phyloP scores from a whole-genome alignment of 2,888 invertebrate genomes.

The Apotomis capreana region DNA sequence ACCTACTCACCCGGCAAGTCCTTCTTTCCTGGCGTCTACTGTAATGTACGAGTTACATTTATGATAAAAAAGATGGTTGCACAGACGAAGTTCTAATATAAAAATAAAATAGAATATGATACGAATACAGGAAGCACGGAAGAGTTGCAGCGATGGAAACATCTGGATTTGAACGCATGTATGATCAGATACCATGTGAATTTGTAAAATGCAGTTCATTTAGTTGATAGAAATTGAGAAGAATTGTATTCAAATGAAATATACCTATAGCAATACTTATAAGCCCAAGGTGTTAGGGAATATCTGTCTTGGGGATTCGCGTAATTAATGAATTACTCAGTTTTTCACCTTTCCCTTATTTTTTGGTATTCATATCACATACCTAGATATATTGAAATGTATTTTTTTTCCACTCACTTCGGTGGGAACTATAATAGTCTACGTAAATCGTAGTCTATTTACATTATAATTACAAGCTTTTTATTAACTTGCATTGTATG shows the following conservation, averaged over 20 bases:
- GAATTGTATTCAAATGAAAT: neutral
- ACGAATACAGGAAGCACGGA: constrained; percentile 13
- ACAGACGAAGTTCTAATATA: neutral
- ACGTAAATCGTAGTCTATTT: too few relatives aligned
- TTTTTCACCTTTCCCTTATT: neutral
- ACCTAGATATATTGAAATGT: neutral
- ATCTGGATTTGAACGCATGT: constrained; percentile 11
- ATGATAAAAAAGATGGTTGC: too few relatives aligned
- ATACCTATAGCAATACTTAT: neutral
- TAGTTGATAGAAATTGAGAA: neutral
- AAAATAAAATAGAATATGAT: constrained; percentile 9
- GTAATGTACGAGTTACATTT: too few relatives aligned
- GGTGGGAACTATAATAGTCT: too few relatives aligned
- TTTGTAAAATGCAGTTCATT: neutral
- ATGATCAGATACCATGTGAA: constrained; percentile 16
- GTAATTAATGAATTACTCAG: neutral
- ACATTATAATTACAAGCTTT: too few relatives aligned
- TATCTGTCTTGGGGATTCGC: neutral
- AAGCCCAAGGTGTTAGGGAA: neutral
- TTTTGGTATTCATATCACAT: neutral
- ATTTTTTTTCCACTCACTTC: too few relatives aligned
- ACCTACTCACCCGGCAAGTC: too few relatives aligned
- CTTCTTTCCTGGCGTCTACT: too few relatives aligned
- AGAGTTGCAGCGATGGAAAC: constrained; percentile 11
- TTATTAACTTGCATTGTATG: too few relatives aligned